These are phyloP conservation scores for Andricus curvator DNA, from an alignment of 2,888 invertebrate species.

Conservation along the genomic window DNA sequence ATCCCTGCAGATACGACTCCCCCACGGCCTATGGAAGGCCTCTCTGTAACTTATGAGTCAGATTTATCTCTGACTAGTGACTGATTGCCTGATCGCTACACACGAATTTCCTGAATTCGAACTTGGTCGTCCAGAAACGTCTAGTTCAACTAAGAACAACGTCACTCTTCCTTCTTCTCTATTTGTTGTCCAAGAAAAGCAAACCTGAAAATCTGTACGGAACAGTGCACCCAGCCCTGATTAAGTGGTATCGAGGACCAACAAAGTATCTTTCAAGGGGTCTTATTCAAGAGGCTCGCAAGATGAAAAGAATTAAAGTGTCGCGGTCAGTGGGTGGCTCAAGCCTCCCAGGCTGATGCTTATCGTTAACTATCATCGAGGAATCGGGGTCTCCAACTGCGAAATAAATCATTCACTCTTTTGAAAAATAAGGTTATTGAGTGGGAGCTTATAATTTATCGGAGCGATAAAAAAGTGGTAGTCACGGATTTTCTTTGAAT, in stretches of 20 bases:
- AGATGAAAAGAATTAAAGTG: conserved; percentile 6
- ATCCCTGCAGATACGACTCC: conserved; percentile 60
- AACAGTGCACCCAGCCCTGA: neutral
- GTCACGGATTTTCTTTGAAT: neutral
- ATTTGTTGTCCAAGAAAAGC: neutral
- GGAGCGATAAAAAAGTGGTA: neutral
- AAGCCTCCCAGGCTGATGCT: neutral
- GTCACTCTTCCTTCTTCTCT: neutral
- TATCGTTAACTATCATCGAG: conserved; percentile 7
- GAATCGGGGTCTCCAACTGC: neutral
- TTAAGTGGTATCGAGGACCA: neutral
- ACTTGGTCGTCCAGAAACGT: conserved; percentile 49
- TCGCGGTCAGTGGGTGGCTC: conserved; percentile 5
- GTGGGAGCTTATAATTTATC: neutral
- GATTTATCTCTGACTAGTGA: conserved; percentile 76
- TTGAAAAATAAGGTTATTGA: neutral
- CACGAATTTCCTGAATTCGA: conserved; percentile 65
- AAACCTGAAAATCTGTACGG: neutral
- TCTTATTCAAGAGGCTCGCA: neutral
- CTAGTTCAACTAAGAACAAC: neutral
- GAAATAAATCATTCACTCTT: conserved; percentile 12
- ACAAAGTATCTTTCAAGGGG: neutral
- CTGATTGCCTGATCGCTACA: conserved; percentile 67
- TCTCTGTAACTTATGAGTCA: conserved; percentile 75
- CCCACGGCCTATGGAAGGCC: conserved; percentile 65